Percentiles rank a stretch among this genome's conserved stretches.
Conservation (phyloP, 1,140 invertebrate genomes). For the Caenorhabditis remanei region DNA sequence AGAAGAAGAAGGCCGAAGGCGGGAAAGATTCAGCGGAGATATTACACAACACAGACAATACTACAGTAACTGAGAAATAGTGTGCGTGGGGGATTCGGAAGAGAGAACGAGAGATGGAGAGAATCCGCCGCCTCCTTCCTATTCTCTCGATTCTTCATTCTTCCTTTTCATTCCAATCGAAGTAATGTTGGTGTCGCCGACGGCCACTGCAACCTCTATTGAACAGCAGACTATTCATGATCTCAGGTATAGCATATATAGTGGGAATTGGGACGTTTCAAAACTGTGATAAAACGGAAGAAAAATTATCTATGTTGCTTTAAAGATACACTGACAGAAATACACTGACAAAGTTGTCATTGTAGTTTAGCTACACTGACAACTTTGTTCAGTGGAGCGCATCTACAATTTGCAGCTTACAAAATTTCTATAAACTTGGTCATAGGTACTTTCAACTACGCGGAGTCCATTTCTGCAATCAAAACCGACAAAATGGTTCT, state of each 20-base stretch:
- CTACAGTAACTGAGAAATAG: conserved; percentile 29
- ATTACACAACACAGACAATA: conserved; percentile 49
- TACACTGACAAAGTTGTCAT: too few species aligned
- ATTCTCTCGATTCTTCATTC: background rate
- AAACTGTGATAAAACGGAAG: too few species aligned
- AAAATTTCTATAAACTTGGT: too few species aligned
- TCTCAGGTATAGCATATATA: conserved; percentile 8
- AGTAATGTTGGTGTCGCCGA: conserved; percentile 52
- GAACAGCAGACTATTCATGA: conserved; percentile 56
- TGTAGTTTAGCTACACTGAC: background rate
- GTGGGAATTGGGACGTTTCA: too few species aligned
- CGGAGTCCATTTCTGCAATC: too few species aligned
- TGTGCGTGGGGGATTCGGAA: too few species aligned
- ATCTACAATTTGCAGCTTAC: too few species aligned
- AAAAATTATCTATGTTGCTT: background rate
- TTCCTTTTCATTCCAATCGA: background rate
- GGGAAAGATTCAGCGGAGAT: conserved; percentile 35
- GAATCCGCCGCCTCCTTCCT: conserved; percentile 1
- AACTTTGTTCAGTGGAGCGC: too few species aligned
- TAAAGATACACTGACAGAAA: too few species aligned
- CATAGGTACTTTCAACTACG: too few species aligned
- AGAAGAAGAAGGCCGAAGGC: background rate
- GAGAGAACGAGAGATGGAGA: background rate
- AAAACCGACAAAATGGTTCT: too few species aligned
- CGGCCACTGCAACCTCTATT: conserved; percentile 29